Base-by-base conservation (phyloP, 2,888 invertebrate species). In the Leucozona laternaria region DNA sequence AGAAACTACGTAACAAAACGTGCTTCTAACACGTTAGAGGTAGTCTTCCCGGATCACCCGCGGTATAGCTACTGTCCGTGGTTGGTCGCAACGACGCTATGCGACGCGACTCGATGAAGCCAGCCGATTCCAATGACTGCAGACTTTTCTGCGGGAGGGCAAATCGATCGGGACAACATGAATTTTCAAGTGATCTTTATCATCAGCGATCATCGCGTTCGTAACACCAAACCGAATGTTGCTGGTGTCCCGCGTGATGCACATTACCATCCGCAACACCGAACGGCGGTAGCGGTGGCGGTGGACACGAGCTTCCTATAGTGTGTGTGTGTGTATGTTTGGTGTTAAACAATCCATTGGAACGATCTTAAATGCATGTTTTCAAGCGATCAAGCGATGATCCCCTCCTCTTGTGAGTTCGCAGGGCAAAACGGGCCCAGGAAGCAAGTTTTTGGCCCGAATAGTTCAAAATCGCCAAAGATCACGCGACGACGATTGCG, bases 331-430 rank as follows among this genome's bases (percentile, higher is more conserved):
- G 22, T 43, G 22, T 71, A 34, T 57, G 22, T 43, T n/a, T 71
- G 71, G 71, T 71, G 71, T 86, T 81, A 79, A 86, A 82, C 82
- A 82, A 86, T 86, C 86, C 86, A 86, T 86, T 86, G 68, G 58
- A 86, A 78, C 86, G 82, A 86, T 86, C 86, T 82, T 86, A 78
- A 86, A 81, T 86, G 78, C 86, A 86, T 86, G 86, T 82, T 86
- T 81, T 81, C 79, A 86, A 82, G 82, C 86, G 82, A 82, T 86
- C 86, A 78, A 78, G 6, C 53, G 53, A 53, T 53, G 81, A 75
- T 86, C 82, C 78, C 45, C 57, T 13, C 31, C 70, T 55, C 37
- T 43, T 53, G 68, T n/a, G 25, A 53, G 62, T 53, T 55, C 70
- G 66, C 62, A 22, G 73, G 73, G 28, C 62, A 43, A 43, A 55